phyloP scores from a whole-genome alignment of 2,888 invertebrate species.

The Cephus runcator region DNA sequence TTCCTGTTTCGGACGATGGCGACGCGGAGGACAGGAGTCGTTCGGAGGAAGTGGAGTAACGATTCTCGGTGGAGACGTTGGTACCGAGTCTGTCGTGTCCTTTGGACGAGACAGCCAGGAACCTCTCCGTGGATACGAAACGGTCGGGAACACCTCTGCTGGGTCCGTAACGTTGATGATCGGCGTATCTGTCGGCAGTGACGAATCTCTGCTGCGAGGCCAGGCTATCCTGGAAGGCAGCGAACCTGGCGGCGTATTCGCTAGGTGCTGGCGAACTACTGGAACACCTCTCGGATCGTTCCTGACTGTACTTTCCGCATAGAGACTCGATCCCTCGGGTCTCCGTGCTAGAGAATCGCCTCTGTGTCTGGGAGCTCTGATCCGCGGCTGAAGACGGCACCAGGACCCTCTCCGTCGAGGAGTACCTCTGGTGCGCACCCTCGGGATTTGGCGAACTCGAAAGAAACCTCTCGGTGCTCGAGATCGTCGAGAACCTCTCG shows the following conservation, averaged over 20 bases:
- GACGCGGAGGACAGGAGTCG: conserved; percentile 53
- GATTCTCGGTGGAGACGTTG: conserved; percentile 13
- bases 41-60: conserved; percentile 52
- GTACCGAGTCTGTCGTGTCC: conserved; percentile 35
- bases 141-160: conserved; percentile 14
- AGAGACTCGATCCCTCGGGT: conserved; percentile 43
- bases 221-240: conserved; percentile 44
- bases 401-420: conserved; percentile 50
- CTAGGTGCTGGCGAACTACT: conserved; percentile 47
- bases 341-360: conserved; percentile 38
- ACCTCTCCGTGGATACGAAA: conserved; percentile 44
- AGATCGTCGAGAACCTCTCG: conserved; percentile 29
- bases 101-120: conserved; percentile 45
- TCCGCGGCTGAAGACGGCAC: conserved; percentile 12
- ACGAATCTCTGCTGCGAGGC: conserved; percentile 47
- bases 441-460: conserved; percentile 56
- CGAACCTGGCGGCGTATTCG: conserved; percentile 33
- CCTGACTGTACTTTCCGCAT: conserved; percentile 50
- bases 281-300: conserved; percentile 40
- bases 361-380: conserved; percentile 7
- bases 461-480: conserved; percentile 49
- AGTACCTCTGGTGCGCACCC: conserved; percentile 51
- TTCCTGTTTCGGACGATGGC: conserved; percentile 1
- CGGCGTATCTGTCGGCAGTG: conserved; percentile 52
- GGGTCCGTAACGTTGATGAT: conserved; percentile 48